Evolutionary conservation across 2,888 invertebrate species (phyloP), one percentile per base, ranked within the genome.

Genomic region (Arctia plantaginis): DNA sequence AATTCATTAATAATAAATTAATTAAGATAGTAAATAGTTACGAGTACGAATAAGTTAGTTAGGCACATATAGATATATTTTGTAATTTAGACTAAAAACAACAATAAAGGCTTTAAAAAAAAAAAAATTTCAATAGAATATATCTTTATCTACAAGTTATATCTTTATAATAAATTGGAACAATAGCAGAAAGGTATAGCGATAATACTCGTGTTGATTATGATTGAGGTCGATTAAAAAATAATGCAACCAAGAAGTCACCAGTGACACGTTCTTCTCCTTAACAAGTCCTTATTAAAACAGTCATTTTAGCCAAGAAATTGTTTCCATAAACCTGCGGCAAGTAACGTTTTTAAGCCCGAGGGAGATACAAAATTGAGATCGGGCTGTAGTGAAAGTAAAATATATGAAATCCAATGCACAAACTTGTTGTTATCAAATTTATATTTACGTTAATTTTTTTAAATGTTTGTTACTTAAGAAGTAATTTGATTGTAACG

Each of bases 271-370:
- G 44, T 59, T 70, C 62, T 83, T 77, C 83, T 55, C 87, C 88
- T 89, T 91, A 89, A 88, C 76, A 77, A 78, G 80, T 83, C 85
- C 86, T 90, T 90, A 90, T 90, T 90, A 90, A 89, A 89, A 88
- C 84, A 86, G 86, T 88, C 87, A 88, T 89, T 85, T 81, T 78
- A 77, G n/a, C 83, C 66, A 76, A 87, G 89, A 90, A 87, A 91
- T 88, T 87, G 88, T 88, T 90, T 87, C 84, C 87, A 89, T 88
- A 86, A 88, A 87, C 81, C 79, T 75, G 74, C 72, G 73, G 80
- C 79, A 83, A 85, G 82, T 80, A 78, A 76, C 78, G 79, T 83
- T 88, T 85, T 88, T 86, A 88, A 86, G 86, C 86, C 77, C 74
- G 72, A 81, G 83, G 83, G 74, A 71, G 65, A 10, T 70, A 75